Base-by-base conservation (phyloP, 2,797 vertebrate species). In the Peromyscus attwateri region DNA sequence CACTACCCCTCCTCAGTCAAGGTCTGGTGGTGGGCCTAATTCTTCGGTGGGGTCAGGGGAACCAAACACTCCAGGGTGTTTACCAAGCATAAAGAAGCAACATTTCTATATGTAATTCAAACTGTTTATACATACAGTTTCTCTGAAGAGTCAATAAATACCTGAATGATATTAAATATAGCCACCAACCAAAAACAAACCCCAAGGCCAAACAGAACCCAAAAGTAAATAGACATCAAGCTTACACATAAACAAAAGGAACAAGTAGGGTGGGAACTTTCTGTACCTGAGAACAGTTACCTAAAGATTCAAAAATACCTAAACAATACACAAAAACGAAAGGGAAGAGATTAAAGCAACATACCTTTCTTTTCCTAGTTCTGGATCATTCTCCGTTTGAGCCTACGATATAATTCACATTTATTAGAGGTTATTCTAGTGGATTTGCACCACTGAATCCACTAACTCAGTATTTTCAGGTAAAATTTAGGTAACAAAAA, bases 341-440 rank as follows among this genome's bases (percentile, higher is more conserved):
- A 89, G 91, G 29, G 95, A 68, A 68, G 16, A 93, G 95, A 25
- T 57, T 96, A 92, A 96, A 96, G 37, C 55, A 96, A 57, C 98
- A 12, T 98, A 99, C 98, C 98, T 98, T 97, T 96, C 97, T 94
- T 66, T 94, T 97, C 62, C 93, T 12, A 87, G 66, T 0, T 98
- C 98, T 95, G 98, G 95, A 1, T 91, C 87, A 97, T 92, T 98
- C 71, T 84, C 96, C 6, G 2, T 77, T 92, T 98, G 98, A 82
- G 83, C 90, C 98, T 99, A 97, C 57, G 98, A 98, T 12, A 92
- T 5, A 98, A 98, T 91, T 3, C 81, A 37, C 9, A 83, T 70
- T 85, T 95, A 97, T 17, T 79, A 40, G 3, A 4, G 0, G 17
- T 0, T 52, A 76, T 83, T 57, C 40, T 89, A 66, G 2, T 12